A percentile compares a stretch with the other conserved stretches of the same genome.
These are phyloP conservation scores for Apteryx mantelli DNA, from an alignment of 2,113 vertebrate genomes.

Conservation along the genomic window DNA sequence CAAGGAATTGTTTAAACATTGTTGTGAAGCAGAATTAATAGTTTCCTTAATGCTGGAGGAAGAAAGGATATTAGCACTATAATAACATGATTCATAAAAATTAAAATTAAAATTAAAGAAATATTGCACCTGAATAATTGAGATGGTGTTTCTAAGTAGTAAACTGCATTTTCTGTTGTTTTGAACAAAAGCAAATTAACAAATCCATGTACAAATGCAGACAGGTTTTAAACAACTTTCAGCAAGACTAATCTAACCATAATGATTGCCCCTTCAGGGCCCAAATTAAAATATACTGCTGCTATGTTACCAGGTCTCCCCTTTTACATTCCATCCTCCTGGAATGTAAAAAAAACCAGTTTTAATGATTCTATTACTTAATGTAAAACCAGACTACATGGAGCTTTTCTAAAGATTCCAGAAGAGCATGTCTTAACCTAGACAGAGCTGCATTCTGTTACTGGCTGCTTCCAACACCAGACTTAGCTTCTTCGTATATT, in stretches of 20 bases:
- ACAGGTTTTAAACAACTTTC: conserved; percentile 20
- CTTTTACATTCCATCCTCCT: neutral
- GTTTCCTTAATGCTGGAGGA: neutral
- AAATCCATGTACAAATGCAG: neutral
- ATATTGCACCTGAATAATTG: neutral
- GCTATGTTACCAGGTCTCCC: neutral
- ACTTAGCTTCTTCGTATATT: neutral
- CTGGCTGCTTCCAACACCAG: neutral
- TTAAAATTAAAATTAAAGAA: neutral
- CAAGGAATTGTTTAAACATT: neutral
- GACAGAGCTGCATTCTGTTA: neutral
- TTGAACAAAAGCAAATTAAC: neutral
- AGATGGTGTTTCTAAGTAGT: neutral
- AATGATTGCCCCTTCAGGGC: conserved; percentile 19
- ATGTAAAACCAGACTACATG: neutral
- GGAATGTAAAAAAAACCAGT: neutral
- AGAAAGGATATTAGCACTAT: neutral
- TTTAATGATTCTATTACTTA: conserved; percentile 30
- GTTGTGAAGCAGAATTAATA: neutral
- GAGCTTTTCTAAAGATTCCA: neutral
- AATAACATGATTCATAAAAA: neutral
- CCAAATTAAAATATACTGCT: neutral
- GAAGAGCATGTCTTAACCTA: neutral
- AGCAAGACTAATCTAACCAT: neutral
- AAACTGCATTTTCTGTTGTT: neutral